Evolutionary conservation across 92 coral and sea anemone genomes (phyloP), one percentile per base, ranked within the genome.

Genomic region (Phenganax stokvisi): DNA sequence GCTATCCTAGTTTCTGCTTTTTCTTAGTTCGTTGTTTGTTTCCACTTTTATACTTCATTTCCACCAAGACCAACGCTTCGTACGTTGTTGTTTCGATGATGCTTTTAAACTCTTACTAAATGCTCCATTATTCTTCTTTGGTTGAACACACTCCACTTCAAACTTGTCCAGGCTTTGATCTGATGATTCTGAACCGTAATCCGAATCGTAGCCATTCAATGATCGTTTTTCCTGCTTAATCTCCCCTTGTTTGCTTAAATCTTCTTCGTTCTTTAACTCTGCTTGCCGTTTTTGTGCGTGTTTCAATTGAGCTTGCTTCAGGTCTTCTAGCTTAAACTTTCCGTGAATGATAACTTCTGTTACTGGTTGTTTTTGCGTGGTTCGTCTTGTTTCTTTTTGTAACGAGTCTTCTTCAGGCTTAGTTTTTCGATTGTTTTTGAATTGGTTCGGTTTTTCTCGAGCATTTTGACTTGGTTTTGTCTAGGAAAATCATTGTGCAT

Each of bases 141-240:
- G 63, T 12, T 63, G 74, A 2, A 68, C 53, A 0, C 53, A 68
- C 3, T 64, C 54, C 44, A 61, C 83, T 79, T 79, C 83, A 54
- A 31, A 79, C 55, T 64, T 79, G 53, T 79, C 83, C 57, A 79
- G 56, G n/a, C 83, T 79, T 25, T 79, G 83, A 25, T 79, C 83
- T 2, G 47, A 37, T 5, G 47, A 37, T 37, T 37, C 47, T 3
- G 83, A 79, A 57, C 83, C 83, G 12, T 79, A 79, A 53, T 79
- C 83, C 28, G 83, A 79, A 20, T 79, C 83, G 37, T 79, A 79
- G 31, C 69, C 69, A 25, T 79, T 79, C 11, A 79, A 28, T 7
- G 83, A 79, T 0, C 61, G 72, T 65, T 79, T 47, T 3, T 79
- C 83, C 2, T 16, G 83, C 6, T 79, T 79, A 3, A 51, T 5